Percentiles rank a stretch among this genome's conserved stretches.
These are phyloP conservation scores for Diorhabda elongata DNA, from an alignment of 1,140 invertebrate genomes.

Conservation along the genomic window DNA sequence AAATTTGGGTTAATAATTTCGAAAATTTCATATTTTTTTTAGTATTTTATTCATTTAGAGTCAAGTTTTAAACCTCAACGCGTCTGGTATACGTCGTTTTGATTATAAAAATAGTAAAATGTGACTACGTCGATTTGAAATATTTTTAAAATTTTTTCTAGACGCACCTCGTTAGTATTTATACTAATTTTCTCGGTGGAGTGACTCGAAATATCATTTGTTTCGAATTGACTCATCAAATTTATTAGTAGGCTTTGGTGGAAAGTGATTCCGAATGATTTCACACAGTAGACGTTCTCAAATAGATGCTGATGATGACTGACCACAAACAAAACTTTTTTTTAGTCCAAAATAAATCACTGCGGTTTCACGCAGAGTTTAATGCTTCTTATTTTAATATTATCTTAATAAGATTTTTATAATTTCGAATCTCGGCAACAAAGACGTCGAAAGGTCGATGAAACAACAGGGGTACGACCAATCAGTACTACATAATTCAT, in stretches of 20 bases:
- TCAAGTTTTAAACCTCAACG: too few relatives aligned
- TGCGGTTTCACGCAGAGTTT: conserved; percentile 6
- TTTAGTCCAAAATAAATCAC: not conserved
- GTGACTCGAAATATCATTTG: too few relatives aligned
- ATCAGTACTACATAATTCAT: too few relatives aligned
- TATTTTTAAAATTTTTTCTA: too few relatives aligned
- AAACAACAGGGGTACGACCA: not conserved
- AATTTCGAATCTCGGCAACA: conserved; percentile 4
- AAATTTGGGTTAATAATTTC: too few relatives aligned
- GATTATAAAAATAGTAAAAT: too few relatives aligned
- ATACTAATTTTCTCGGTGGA: too few relatives aligned
- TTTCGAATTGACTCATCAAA: conserved; percentile 10
- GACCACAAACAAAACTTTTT: conserved; percentile 5
- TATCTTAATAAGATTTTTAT: conserved; percentile 12
- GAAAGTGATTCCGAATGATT: conserved; percentile 12
- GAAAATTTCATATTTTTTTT: too few relatives aligned
- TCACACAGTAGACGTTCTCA: conserved; percentile 10
- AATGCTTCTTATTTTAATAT: conserved; percentile 14
- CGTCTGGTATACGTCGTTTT: too few relatives aligned
- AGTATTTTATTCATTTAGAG: too few relatives aligned
- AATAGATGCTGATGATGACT: conserved; percentile 1
- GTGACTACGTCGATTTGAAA: too few relatives aligned
- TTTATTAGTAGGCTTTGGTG: not conserved
- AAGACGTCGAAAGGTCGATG: not conserved
- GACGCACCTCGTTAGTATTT: too few relatives aligned